phyloP scores from a whole-genome alignment of 2,797 vertebrate genomes.

The Phataginus tricuspis region DNA sequence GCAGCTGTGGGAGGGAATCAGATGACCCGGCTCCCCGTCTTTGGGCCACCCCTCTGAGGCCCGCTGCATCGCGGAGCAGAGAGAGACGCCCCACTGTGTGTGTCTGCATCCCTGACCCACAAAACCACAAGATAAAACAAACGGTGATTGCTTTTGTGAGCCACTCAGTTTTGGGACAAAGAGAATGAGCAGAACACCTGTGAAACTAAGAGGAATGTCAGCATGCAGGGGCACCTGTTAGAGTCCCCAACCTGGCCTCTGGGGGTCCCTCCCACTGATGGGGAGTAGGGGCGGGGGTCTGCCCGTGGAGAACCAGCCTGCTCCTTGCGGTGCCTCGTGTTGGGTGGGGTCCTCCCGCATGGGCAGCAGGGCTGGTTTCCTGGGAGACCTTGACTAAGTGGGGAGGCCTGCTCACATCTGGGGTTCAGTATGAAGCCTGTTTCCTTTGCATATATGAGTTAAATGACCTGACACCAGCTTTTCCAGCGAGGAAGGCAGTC shows the following conservation, averaged over 20 bases:
- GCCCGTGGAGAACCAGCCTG: no score
- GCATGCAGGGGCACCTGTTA: background rate
- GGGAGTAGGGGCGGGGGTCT: no score
- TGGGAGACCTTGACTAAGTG: fast-evolving
- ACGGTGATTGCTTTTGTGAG: fast-evolving
- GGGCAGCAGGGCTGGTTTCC: background rate
- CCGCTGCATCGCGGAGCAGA: fast-evolving
- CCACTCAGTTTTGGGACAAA: background rate
- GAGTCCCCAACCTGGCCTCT: fast-evolving
- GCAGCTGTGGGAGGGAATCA: fast-evolving
- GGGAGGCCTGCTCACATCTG: no score
- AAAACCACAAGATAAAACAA: fast-evolving
- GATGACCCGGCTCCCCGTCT: background rate
- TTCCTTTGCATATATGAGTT: background rate
- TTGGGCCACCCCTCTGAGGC: background rate
- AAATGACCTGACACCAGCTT: background rate
- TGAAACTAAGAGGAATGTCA: fast-evolving
- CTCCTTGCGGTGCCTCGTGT: fast-evolving
- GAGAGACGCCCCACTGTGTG: no score
- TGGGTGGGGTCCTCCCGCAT: background rate
- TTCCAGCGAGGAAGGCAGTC: fast-evolving
- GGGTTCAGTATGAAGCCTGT: background rate
- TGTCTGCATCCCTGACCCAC: no score
- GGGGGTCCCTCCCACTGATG: fast-evolving
- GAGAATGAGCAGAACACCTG: background rate